A percentile compares a stretch with the other conserved stretches of the same genome.
phyloP scores from a whole-genome alignment of 2,888 invertebrate genomes.

The Eupeodes latifasciatus region DNA sequence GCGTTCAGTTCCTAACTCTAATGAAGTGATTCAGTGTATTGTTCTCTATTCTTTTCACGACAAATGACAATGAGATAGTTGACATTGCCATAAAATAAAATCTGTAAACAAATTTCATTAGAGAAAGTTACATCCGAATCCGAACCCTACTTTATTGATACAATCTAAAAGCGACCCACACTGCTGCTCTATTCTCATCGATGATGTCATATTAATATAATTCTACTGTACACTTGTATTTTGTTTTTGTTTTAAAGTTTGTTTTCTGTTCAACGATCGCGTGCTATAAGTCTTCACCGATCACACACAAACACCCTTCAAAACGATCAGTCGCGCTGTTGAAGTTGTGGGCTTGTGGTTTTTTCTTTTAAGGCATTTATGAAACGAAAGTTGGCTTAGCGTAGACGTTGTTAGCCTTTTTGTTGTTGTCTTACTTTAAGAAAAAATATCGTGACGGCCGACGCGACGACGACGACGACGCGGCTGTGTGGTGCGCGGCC shows the following conservation, averaged over 20 bases:
- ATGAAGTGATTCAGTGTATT: no score
- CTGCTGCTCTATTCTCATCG: conserved; percentile 59
- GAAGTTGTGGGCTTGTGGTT: conserved; percentile 35
- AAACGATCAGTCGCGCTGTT: conserved; percentile 41
- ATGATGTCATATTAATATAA: conserved; percentile 65
- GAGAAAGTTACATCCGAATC: background rate
- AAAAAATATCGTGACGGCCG: conserved; percentile 25
- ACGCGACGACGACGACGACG: no score
- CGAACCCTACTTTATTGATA: background rate
- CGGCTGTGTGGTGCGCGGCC: conserved; percentile 33
- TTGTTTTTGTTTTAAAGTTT: conserved; percentile 4
- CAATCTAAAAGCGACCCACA: conserved; percentile 38
- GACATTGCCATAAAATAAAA: no score
- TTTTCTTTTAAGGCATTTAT: conserved; percentile 31
- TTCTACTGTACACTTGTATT: conserved; percentile 37
- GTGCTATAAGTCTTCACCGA: conserved; percentile 63
- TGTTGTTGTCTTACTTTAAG: conserved; percentile 9
- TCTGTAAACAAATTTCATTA: no score
- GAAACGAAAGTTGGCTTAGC: conserved; percentile 48
- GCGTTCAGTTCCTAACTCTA: no score
- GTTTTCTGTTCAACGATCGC: conserved; percentile 47
- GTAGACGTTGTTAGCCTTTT: conserved; percentile 22
- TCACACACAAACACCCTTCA: conserved; percentile 64
- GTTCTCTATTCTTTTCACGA: no score
- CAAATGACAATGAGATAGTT: no score